Conservation (phyloP, 2,797 vertebrate species). For the Calcarius lapponicus region DNA sequence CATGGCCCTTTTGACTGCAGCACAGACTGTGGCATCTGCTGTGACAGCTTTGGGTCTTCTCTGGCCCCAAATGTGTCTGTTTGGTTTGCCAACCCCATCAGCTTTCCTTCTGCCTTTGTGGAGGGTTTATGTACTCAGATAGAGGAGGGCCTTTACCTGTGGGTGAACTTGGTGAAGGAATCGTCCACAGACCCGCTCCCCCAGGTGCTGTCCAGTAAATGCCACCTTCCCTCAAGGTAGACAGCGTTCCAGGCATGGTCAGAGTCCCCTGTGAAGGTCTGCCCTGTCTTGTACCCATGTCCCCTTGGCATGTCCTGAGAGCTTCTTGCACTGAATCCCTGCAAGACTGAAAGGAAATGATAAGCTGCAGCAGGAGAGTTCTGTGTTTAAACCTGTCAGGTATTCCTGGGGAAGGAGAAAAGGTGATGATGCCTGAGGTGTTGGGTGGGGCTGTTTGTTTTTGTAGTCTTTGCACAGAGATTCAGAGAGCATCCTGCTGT, state of each 20-base stretch:
- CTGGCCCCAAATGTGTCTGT: not conserved
- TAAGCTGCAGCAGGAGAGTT: not conserved
- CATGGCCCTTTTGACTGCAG: rapidly evolving
- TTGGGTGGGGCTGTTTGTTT: not conserved
- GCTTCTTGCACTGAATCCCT: conserved; percentile 76
- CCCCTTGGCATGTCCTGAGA: conserved; percentile 81
- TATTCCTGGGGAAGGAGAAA: not conserved
- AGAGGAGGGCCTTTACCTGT: conserved; percentile 69
- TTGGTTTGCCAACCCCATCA: not conserved
- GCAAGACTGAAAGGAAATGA: conserved; percentile 70
- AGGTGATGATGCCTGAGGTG: not conserved
- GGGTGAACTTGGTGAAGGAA: conserved; percentile 76
- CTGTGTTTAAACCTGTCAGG: not conserved
- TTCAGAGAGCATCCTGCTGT: not conserved
- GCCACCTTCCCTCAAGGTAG: conserved; percentile 79
- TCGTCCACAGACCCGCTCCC: conserved; percentile 76
- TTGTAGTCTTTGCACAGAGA: not conserved
- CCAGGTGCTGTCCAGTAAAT: conserved; percentile 83
- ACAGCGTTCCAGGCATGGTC: conserved; percentile 82
- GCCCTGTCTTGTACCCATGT: conserved; percentile 70
- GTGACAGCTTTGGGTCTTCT: not conserved
- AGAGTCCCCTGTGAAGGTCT: conserved; percentile 72
- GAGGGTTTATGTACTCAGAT: not conserved
- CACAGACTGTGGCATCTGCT: not conserved
- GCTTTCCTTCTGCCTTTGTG: not conserved